Conservation (phyloP, 2,113 vertebrate genomes). For the Neofelis nebulosa region DNA sequence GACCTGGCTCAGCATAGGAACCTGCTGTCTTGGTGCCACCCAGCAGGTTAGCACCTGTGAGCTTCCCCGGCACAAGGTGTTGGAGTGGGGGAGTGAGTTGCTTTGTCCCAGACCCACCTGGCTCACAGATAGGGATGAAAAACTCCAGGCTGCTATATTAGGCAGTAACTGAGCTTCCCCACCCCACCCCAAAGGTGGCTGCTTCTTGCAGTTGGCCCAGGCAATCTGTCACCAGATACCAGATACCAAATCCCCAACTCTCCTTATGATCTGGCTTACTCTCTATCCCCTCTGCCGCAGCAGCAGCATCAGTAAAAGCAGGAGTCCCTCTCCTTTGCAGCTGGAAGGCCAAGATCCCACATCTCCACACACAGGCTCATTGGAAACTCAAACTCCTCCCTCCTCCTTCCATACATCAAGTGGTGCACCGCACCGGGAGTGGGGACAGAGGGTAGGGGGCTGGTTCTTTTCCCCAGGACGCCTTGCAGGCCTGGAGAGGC, state of each 20-base stretch:
- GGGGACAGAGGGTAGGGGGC: background rate
- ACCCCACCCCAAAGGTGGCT: background rate
- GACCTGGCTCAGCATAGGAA: background rate
- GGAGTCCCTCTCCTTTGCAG: background rate
- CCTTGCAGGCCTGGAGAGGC: background rate
- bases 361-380: background rate
- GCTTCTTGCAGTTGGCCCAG: background rate
- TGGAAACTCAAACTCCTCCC: background rate
- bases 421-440: background rate
- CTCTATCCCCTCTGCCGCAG: background rate
- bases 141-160: background rate
- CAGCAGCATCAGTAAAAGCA: background rate
- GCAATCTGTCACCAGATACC: background rate
- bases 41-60: background rate
- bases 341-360: background rate
- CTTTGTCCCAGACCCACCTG: background rate
- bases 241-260: background rate
- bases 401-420: background rate
- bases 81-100: background rate
- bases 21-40: background rate
- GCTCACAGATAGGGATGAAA: slow-evolving; percentile 4
- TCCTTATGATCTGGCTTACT: background rate
- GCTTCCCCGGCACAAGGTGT: background rate
- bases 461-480: slow-evolving; percentile 20
- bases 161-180: background rate